Evolutionary conservation across 92 coral and sea anemone species (phyloP), one percentile per base, ranked within the genome.

Genomic region (Ricordea florida): DNA sequence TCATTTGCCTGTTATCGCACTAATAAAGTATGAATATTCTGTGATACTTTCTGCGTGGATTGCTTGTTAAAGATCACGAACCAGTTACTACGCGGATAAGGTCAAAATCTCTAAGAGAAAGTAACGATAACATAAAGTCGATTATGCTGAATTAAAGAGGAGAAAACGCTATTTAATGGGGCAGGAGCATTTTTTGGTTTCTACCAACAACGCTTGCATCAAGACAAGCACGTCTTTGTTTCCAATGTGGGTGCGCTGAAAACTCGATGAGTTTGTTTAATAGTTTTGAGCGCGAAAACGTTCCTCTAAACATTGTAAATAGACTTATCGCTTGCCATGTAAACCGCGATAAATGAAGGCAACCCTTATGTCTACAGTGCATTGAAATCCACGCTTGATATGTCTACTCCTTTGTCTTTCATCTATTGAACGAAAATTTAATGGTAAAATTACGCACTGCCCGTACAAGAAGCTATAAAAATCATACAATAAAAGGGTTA

Each of bases 381-480:
- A 91, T 84, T 86, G 85, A 87, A 87, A 64, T 70, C 47, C 34
- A 62, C 41, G 46, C 58, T 83, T 91, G 97, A 87, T 91, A 87
- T 87, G 97, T 91, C 97, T 91, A 80, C 45, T 55, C 87, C 42
- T 88, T 91, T 91, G 93, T 91, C 36, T 59, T 44, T 74, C 22
- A 37, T 62, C 92, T 58, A 82, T 91, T 78, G 72, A 74, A 83
- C 63, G 65, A 31, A 70, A 49, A 81, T 81, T 91, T 78, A 91
- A 85, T 77, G 83, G 88, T 62, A 56, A 85, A 82, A 90, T 87
- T 72, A 82, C 92, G 66, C 82, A 59, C 85, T 87, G 71, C 33
- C 45, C 61, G 82, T 64, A 91, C 93, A 91, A 91, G 97, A 74
- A 78, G 70, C 81, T 85, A 81, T 85, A 51, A 68, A 59, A 45